Base-by-base conservation (phyloP, 2,797 vertebrate genomes). In the Rachycentron canadum region DNA sequence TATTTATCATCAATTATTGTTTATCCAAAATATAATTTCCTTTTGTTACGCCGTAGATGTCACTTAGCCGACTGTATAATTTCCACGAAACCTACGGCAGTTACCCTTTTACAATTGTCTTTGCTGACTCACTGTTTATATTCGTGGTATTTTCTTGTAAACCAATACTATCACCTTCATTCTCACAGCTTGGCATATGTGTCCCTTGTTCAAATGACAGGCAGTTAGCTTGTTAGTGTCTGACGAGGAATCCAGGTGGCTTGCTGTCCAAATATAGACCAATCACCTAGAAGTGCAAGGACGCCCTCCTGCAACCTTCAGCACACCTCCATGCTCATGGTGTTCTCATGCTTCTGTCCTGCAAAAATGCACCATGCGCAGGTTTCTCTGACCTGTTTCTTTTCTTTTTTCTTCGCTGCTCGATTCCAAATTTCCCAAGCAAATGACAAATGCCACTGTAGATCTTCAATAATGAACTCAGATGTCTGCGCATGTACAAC, bases 211-310 rank as follows among this genome's bases (percentile, higher is more conserved):
- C 64, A 69, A 82, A 55, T 85, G 79, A 76, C 79, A 82, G 53
- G 17, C 45, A 55, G 74, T 78, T 81, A 69, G 67, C 68, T 87
- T 78, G 75, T 86, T 80, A 74, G 77, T 76, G 68, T 79, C 68
- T 82, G 57, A 62, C 7, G 7, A 72, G 68, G 60, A 52, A 74
- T 53, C 68, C 75, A 73, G 63, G 75, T 75, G 78, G 69, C 76
- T 80, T 0, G 8, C 64, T 69, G 65, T 79, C 82, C 75, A 83
- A 86, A 87, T 85, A 83, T 84, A 86, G 82, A 86, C 79, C 67
- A 76, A 80, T 85, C 83, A 79, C 28, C 49, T 17, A 23, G 38
- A 49, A 73, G 53, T 52, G 43, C 58, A 78, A 81, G 61, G 73
- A 81, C 79, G 67, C 14, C 6, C 17, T 69, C 52, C 66, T 41